Percentiles rank a stretch among this genome's conserved stretches.
These are phyloP conservation scores for Brachyistius frenatus DNA, from an alignment of 2,113 vertebrate genomes.

Conservation along the genomic window DNA sequence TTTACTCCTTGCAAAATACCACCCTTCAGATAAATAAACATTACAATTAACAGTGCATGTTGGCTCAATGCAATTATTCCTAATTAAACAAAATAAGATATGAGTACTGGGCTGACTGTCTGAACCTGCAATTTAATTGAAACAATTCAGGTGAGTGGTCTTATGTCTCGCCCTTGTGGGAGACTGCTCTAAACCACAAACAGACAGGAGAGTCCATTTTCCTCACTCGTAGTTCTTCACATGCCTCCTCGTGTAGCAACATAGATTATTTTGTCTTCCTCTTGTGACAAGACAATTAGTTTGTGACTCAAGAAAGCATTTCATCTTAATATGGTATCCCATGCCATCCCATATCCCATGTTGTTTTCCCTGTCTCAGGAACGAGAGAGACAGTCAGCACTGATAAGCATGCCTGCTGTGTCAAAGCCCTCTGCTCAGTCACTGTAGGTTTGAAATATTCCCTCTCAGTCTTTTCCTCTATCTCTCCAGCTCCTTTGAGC, in stretches of 20 bases:
- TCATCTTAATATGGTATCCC: constrained; percentile 46
- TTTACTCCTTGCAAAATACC: constrained; percentile 62
- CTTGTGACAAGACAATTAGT: constrained; percentile 53
- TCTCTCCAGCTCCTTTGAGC: background rate
- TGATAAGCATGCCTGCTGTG: constrained; percentile 33
- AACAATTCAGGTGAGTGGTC: constrained; percentile 60
- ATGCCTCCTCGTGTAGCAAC: constrained; percentile 42
- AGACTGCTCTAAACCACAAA: constrained; percentile 39
- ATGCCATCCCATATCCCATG: constrained; percentile 14
- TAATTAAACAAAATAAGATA: constrained; percentile 71
- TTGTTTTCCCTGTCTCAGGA: constrained; percentile 9
- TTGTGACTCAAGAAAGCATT: constrained; percentile 41
- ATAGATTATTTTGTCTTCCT: constrained; percentile 60
- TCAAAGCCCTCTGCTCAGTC: background rate
- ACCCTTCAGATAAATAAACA: constrained; percentile 73
- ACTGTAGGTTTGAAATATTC: constrained; percentile 10
- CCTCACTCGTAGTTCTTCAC: constrained; percentile 34
- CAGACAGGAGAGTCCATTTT: constrained; percentile 45
- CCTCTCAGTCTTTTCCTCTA: background rate
- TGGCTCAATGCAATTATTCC: constrained; percentile 73
- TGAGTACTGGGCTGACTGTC: constrained; percentile 58
- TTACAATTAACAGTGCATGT: constrained; percentile 54
- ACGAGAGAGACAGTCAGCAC: constrained; percentile 38
- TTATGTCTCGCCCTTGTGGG: constrained; percentile 55
- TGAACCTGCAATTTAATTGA: constrained; percentile 62